These are phyloP conservation scores for Mycetomoellerius zeteki DNA, from an alignment of 1,140 invertebrate genomes.

Conservation along the genomic window DNA sequence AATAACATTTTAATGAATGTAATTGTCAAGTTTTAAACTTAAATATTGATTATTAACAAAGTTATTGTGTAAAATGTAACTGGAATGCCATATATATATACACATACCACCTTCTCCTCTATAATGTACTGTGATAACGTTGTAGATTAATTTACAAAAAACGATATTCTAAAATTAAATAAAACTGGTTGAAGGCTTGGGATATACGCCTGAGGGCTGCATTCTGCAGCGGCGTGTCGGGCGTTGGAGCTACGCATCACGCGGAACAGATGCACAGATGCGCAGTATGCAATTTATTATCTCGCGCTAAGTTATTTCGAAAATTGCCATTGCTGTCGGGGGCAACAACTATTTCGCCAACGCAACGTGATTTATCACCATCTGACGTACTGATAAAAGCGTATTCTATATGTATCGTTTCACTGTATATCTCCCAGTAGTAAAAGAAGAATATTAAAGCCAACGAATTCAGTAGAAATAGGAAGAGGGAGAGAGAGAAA, in stretches of 20 bases:
- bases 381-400: conserved; percentile 50
- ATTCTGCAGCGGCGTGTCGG: conserved; percentile 42
- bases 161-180: conserved; percentile 30
- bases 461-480: not conserved
- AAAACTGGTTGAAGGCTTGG: conserved; percentile 14
- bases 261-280: conserved; percentile 63
- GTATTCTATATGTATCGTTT: conserved; percentile 30
- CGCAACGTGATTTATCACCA: conserved; percentile 50
- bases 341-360: conserved; percentile 62
- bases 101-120: no score
- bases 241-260: conserved; percentile 40
- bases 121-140: no score
- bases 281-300: conserved; percentile 59
- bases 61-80: no score
- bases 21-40: no score
- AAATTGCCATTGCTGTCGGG: conserved; percentile 61
- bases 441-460: conserved; percentile 1
- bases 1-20: no score
- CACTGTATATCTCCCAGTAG: not conserved
- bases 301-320: conserved; percentile 64
- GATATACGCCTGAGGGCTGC: conserved; percentile 44
- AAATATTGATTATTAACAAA: no score
- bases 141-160: not conserved
- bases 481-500: no score
- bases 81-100: no score